A percentile compares a stretch with the other conserved stretches of the same genome.
Evolutionary conservation across 1,140 invertebrate species (phyloP).

Genomic region (Cyrtorhinus lividipennis): DNA sequence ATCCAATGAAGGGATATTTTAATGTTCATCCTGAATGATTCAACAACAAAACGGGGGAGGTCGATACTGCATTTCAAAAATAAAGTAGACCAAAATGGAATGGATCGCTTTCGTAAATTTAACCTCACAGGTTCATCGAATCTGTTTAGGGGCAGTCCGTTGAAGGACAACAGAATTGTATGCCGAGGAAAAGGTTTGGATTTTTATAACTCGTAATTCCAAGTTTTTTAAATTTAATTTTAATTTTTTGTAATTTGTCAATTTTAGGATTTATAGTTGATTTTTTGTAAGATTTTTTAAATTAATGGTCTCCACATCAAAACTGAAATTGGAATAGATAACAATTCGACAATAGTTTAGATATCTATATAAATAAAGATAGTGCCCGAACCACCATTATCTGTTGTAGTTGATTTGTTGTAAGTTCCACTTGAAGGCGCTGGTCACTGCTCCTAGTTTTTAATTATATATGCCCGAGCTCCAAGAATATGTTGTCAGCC

Average conservation of each 20-base stretch:
- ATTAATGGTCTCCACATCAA: not conserved
- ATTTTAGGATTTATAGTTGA: not conserved
- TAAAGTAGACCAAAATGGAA: not conserved
- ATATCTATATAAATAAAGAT: slow-evolving; percentile 10
- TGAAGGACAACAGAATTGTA: not conserved
- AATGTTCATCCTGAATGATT: not conserved
- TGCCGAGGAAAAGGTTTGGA: not conserved
- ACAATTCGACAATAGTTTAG: not conserved
- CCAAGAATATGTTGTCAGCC: not conserved
- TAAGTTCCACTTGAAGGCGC: not conserved
- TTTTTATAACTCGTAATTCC: not conserved
- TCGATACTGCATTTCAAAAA: not conserved
- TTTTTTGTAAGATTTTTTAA: not conserved
- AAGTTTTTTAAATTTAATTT: not conserved
- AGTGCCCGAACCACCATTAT: slow-evolving; percentile 4
- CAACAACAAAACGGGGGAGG: not conserved
- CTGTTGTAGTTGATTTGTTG: not conserved
- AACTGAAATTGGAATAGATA: slow-evolving; percentile 1
- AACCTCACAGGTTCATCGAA: not conserved
- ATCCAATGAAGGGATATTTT: no score
- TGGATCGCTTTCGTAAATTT: not conserved
- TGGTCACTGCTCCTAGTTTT: not conserved
- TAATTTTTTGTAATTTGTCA: not conserved
- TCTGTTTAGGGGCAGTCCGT: not conserved
- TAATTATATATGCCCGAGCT: not conserved